These are phyloP conservation scores for Mya arenaria DNA, from an alignment of 1,140 invertebrate genomes.

Conservation along the genomic window DNA sequence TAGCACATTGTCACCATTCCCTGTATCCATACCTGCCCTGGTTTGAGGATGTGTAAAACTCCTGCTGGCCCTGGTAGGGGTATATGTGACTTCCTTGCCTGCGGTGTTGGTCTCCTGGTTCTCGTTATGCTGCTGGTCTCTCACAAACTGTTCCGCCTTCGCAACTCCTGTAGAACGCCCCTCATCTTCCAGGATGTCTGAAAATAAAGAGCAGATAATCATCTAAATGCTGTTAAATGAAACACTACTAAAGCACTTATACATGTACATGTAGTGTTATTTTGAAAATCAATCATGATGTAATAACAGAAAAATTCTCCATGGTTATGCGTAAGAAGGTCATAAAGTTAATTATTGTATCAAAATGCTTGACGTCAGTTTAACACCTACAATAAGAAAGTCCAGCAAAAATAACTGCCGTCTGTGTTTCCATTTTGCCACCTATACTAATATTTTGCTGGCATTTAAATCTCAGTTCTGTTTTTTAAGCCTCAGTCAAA, in stretches of 20 bases:
- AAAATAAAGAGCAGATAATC: constrained; percentile 72
- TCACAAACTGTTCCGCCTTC: constrained; percentile 45
- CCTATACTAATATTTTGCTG: not conserved
- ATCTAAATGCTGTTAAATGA: no score
- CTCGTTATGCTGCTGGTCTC: not conserved
- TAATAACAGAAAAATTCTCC: not conserved
- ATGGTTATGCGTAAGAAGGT: not conserved
- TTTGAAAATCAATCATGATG: not conserved
- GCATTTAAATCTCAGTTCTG: not conserved
- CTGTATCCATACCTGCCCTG: constrained; percentile 37
- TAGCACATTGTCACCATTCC: not conserved
- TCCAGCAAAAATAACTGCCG: not conserved
- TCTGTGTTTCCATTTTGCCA: not conserved
- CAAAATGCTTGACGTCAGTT: not conserved
- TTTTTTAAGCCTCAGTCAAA: not conserved
- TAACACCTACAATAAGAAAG: not conserved
- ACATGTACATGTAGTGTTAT: not conserved
- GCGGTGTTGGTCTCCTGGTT: not conserved
- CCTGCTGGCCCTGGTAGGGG: not conserved
- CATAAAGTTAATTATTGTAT: not conserved
- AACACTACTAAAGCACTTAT: not conserved
- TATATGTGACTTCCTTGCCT: constrained; percentile 1
- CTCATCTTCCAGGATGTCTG: constrained; percentile 56
- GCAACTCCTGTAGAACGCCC: constrained; percentile 6
- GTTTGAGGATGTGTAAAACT: constrained; percentile 7